phyloP scores from a whole-genome alignment of 1,140 invertebrate genomes.

The Papilio xuthus region DNA sequence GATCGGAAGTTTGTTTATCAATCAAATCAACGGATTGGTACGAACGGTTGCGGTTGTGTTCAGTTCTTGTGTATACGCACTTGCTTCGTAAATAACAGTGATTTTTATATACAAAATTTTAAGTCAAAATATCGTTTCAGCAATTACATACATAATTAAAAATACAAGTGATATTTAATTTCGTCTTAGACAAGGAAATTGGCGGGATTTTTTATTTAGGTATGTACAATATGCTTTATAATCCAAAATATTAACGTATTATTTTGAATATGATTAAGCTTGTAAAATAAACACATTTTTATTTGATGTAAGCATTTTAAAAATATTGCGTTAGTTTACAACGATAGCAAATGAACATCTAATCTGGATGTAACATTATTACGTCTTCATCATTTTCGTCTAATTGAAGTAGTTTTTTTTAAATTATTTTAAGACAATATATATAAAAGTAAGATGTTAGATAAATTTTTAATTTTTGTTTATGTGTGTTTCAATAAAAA shows the following conservation, averaged over 20 bases:
- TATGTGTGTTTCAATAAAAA: background rate
- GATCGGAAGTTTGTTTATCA: slow-evolving; percentile 77
- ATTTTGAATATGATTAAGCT: background rate
- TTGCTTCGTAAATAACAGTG: slow-evolving; percentile 52
- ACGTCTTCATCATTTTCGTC: too few relatives aligned
- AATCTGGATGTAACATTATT: background rate
- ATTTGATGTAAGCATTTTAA: background rate
- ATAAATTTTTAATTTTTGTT: too few relatives aligned
- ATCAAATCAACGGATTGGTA: slow-evolving; percentile 65
- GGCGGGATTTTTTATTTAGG: slow-evolving; percentile 8
- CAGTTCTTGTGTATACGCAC: slow-evolving; percentile 48
- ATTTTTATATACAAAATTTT: slow-evolving; percentile 21
- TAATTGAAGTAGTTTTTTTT: too few relatives aligned
- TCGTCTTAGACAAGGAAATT: slow-evolving; percentile 4
- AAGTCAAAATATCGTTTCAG: slow-evolving; percentile 38
- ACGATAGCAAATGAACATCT: background rate
- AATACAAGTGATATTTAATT: slow-evolving; percentile 14
- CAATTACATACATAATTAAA: background rate
- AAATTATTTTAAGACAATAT: too few relatives aligned
- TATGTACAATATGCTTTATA: slow-evolving; percentile 11
- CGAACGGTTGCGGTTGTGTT: slow-evolving; percentile 50
- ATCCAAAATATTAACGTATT: background rate
- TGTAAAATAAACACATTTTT: background rate
- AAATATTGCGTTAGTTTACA: background rate
- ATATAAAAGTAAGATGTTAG: too few relatives aligned